A percentile compares a stretch with the other conserved stretches of the same genome.
Evolutionary conservation across 2,888 invertebrate genomes (phyloP).

Genomic region (Mycalesis mineus): DNA sequence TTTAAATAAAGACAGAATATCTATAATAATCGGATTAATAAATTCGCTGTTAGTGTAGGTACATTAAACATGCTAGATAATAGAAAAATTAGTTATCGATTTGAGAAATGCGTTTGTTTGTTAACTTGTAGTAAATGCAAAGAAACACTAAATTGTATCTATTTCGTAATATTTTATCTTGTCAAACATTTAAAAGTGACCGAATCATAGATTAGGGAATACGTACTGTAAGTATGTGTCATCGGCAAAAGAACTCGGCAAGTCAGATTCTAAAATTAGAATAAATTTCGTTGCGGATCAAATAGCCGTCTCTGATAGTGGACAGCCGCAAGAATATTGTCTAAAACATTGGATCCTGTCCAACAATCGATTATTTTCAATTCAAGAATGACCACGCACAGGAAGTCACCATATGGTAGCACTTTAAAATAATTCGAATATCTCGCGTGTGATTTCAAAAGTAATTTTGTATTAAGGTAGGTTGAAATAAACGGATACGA

Average conservation of each 20-base stretch:
- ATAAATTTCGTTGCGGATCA: conserved; percentile 64
- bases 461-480: neutral
- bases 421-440: neutral
- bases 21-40: too few relatives aligned
- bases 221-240: conserved; percentile 13
- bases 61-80: too few relatives aligned
- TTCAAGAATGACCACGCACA: conserved; percentile 45
- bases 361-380: conserved; percentile 73
- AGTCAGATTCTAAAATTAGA: conserved; percentile 63
- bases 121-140: neutral
- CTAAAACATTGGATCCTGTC: conserved; percentile 62
- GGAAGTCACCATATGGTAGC: conserved; percentile 42
- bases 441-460: neutral
- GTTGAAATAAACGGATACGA: too few relatives aligned
- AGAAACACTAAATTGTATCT: neutral
- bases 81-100: too few relatives aligned
- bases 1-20: too few relatives aligned
- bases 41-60: too few relatives aligned
- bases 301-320: conserved; percentile 64
- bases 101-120: too few relatives aligned
- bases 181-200: neutral
- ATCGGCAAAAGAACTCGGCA: conserved; percentile 27
- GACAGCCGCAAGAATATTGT: conserved; percentile 58
- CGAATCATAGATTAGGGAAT: neutral
- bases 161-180: neutral